Percentiles rank a stretch among this genome's conserved stretches.
phyloP scores from a whole-genome alignment of 2,888 invertebrate species.

The Arrhopalites spinosus region DNA sequence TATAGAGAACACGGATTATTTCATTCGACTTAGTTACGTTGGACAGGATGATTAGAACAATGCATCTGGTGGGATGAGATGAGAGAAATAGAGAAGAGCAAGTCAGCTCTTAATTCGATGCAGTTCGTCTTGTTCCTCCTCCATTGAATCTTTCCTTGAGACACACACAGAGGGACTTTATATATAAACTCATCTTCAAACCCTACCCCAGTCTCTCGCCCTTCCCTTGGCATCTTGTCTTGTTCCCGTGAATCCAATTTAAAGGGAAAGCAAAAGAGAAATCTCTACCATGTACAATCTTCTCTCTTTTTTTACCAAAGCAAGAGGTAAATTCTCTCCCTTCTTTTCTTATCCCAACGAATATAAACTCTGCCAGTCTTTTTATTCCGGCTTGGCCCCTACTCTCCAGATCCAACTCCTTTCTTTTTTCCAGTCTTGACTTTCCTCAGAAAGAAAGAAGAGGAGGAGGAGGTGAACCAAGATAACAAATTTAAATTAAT shows the following conservation, averaged over 20 bases:
- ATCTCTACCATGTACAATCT: no score
- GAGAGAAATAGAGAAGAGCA: neutral
- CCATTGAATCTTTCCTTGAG: no score
- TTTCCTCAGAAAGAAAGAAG: neutral
- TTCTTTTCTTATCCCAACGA: neutral
- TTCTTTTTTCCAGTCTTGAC: neutral
- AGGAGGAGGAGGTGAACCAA: neutral
- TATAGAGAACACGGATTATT: neutral
- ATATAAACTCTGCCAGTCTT: no score
- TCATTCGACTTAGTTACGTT: conserved; percentile 11
- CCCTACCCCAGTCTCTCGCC: neutral
- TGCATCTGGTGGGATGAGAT: neutral
- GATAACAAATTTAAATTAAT: conserved; percentile 18
- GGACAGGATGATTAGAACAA: conserved; percentile 13
- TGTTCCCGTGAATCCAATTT: no score
- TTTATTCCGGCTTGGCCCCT: no score
- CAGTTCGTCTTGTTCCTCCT: conserved; percentile 4
- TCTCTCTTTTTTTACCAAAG: no score
- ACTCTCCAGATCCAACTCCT: no score
- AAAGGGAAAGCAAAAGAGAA: no score
- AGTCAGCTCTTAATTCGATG: conserved; percentile 17
- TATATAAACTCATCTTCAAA: no score
- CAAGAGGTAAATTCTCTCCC: neutral
- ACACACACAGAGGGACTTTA: no score
- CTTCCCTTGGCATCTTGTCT: neutral